Conservation (phyloP, 2,113 vertebrate genomes). For the Mesocricetus auratus region DNA sequence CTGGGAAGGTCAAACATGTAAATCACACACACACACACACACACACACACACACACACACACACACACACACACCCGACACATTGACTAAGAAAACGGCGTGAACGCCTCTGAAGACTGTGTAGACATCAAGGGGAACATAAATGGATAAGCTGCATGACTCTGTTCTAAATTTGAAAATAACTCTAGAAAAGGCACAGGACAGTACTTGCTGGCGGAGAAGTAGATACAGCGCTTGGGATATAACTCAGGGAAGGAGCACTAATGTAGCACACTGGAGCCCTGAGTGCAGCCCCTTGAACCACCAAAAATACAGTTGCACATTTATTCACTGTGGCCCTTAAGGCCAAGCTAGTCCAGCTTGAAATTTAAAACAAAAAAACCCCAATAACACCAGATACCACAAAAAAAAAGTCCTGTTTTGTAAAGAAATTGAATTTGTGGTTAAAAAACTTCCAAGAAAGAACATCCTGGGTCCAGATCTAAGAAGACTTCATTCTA, state of each 20-base stretch:
- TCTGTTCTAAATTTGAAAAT: background rate
- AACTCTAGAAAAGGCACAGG: background rate
- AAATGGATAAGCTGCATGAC: background rate
- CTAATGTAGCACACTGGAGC: background rate
- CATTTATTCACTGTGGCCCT: background rate
- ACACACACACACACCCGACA: no score
- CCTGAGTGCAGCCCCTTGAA: background rate
- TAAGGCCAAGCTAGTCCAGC: background rate
- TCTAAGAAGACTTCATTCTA: background rate
- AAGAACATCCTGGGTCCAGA: background rate
- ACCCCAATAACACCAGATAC: background rate
- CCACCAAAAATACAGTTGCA: background rate
- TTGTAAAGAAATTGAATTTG: background rate
- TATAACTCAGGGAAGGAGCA: background rate
- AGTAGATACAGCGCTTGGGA: background rate
- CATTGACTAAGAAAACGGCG: background rate
- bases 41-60: no score
- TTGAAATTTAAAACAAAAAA: background rate
- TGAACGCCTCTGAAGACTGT: background rate
- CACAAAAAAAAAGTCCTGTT: background rate
- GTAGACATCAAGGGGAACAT: background rate
- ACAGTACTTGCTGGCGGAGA: background rate
- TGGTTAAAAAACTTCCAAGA: background rate
- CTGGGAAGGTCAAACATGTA: background rate
- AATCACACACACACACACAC: no score